phyloP scores from a whole-genome alignment of 2,888 invertebrate genomes.

The Cheiracanthium punctorium region DNA sequence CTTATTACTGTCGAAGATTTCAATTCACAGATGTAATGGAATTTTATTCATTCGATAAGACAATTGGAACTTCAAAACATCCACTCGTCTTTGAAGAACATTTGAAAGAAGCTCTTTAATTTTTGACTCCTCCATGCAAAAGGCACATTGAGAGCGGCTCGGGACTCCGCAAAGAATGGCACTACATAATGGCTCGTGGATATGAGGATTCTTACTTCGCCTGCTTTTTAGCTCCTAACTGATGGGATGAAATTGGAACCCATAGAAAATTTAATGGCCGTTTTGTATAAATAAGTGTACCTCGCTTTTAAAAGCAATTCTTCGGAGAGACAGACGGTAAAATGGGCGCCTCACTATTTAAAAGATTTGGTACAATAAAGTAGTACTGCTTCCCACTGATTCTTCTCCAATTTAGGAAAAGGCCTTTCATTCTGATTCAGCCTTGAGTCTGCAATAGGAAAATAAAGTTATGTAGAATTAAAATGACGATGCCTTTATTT shows the following conservation, averaged over 20 bases:
- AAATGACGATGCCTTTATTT: too few species aligned
- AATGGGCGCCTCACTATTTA: not conserved
- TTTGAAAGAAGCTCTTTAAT: not conserved
- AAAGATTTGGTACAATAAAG: not conserved
- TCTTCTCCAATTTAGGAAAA: too few species aligned
- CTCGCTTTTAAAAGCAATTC: not conserved
- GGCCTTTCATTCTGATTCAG: too few species aligned
- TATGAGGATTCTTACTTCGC: not conserved
- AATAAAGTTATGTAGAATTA: too few species aligned
- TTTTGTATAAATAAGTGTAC: not conserved
- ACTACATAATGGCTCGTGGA: not conserved
- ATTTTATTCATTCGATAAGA: not conserved
- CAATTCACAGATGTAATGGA: not conserved
- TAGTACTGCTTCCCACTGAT: not conserved
- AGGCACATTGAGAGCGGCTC: not conserved
- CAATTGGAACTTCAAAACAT: not conserved
- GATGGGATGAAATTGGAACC: not conserved
- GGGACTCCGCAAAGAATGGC: not conserved
- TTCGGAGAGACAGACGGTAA: not conserved
- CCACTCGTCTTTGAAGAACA: slow-evolving; percentile 8
- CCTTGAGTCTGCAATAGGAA: too few species aligned
- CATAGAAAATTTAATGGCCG: slow-evolving; percentile 1
- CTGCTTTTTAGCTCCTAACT: not conserved
- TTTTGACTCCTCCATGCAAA: not conserved
- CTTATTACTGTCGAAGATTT: not conserved